These are phyloP conservation scores for Drosophila athabasca DNA, from an alignment of 1,140 invertebrate genomes.

Conservation along the genomic window DNA sequence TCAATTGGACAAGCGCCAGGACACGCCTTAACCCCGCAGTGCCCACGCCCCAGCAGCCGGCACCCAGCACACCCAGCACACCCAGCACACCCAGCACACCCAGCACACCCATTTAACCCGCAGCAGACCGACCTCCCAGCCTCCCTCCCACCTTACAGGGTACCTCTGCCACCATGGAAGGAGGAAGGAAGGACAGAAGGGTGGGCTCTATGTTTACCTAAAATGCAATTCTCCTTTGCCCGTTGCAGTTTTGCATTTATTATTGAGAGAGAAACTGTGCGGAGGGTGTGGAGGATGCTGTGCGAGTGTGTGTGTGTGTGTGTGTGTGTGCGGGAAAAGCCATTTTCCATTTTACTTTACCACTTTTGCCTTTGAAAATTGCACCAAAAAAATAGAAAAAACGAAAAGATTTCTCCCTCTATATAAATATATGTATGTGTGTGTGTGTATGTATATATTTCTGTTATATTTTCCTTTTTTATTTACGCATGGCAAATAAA, in stretches of 20 bases:
- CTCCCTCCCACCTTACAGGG: neutral
- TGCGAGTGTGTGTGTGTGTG: no score
- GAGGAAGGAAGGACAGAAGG: no score
- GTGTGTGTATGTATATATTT: slow-evolving; percentile 9
- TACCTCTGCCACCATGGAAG: slow-evolving; percentile 17
- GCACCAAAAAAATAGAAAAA: slow-evolving; percentile 7
- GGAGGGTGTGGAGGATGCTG: neutral
- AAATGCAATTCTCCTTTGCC: slow-evolving; percentile 63
- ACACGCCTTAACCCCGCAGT: slow-evolving; percentile 49
- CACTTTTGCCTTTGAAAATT: slow-evolving; percentile 41
- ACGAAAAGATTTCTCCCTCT: neutral
- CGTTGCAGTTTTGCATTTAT: slow-evolving; percentile 69
- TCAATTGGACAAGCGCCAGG: slow-evolving; percentile 71
- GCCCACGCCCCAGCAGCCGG: slow-evolving; percentile 2
- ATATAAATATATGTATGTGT: slow-evolving; percentile 11
- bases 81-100: neutral
- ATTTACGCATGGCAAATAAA: slow-evolving; percentile 78
- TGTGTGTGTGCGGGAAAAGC: slow-evolving; percentile 13
- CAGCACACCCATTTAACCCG: slow-evolving; percentile 11
- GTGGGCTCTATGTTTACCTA: slow-evolving; percentile 63
- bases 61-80: neutral
- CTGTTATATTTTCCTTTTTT: slow-evolving; percentile 25
- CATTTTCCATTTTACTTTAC: slow-evolving; percentile 60
- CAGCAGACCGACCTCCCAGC: neutral
- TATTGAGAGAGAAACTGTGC: slow-evolving; percentile 40